Base-by-base conservation (phyloP, 2,113 vertebrate species). In the cat (Felis catus) region DNA sequence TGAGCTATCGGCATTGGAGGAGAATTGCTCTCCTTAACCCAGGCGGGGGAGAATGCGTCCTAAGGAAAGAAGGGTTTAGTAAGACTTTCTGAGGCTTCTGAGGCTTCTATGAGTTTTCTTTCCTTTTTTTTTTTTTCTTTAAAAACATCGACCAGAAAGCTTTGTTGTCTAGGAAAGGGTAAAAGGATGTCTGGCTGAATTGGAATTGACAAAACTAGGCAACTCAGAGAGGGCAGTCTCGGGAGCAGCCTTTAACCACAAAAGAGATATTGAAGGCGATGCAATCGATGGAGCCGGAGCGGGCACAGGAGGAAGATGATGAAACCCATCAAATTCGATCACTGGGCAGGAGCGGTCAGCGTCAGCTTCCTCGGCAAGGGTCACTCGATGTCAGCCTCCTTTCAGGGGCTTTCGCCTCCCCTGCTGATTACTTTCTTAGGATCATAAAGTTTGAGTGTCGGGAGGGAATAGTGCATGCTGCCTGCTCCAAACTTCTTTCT, bases 161-260 rank as follows among this genome's bases (percentile, higher is more conserved):
- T 94, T 98, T 98, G 96, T 97, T 98, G 96, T 98, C 11, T 61
- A 98, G 97, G 94, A 98, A 98, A 98, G 97, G 90, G 95, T 98
- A 98, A 98, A 98, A 98, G 97, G 98, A 98, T 98, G 98, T 97
- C 98, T 96, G 98, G 93, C 95, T 98, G 98, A 98, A 99, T 99
- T 98, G 98, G 97, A 99, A 99, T 98, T 98, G 99, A 99, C 98
- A 98, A 98, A 99, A 98, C 96, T 96, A 98, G 97, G 97, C 94
- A 98, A 98, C 98, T 97, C 97, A 97, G 63, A 98, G 88, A 98
- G 94, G 97, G 97, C 98, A 98, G 95, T 98, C 98, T 98, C 86
- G 7, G 88, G 98, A 98, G 98, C 83, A 61, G 0, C 88, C 95
- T 98, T 97, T 98, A 99, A 98, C 98, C 97, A 98, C 98, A 98